phyloP scores from a whole-genome alignment of 2,888 invertebrate genomes.

The Pinctada fucata region DNA sequence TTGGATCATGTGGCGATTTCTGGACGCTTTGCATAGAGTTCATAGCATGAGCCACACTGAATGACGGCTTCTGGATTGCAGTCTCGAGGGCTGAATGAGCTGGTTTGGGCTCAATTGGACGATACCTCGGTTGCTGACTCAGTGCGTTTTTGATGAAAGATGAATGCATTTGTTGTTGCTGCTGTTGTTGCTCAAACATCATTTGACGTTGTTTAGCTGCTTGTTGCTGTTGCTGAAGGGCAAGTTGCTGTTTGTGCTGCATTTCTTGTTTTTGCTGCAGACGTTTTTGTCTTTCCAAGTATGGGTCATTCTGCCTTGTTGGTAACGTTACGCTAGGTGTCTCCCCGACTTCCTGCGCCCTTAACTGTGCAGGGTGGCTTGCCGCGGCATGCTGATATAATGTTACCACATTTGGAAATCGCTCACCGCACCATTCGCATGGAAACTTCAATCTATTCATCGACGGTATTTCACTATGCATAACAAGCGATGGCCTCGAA shows the following conservation, averaged over 20 bases:
- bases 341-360: conserved; percentile 63
- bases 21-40: not conserved
- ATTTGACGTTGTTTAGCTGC: conserved; percentile 12
- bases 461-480: not conserved
- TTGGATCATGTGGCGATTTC: conserved; percentile 26
- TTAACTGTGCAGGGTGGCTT: conserved; percentile 65
- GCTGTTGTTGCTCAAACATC: conserved; percentile 19
- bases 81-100: conserved; percentile 24
- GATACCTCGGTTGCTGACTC: conserved; percentile 33
- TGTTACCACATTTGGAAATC: conserved; percentile 64
- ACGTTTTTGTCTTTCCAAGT: conserved; percentile 28
- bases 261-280: conserved; percentile 33
- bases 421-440: conserved; percentile 72
- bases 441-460: conserved; percentile 36
- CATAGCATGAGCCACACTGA: not conserved
- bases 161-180: not conserved
- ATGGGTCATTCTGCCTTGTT: conserved; percentile 17
- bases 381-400: conserved; percentile 69
- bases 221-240: conserved; percentile 28
- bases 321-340: conserved; percentile 27
- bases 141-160: conserved; percentile 9
- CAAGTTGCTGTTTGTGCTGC: conserved; percentile 26
- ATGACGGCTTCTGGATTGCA: conserved; percentile 7
- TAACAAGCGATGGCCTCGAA: not conserved
- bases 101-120: conserved; percentile 41